phyloP scores from a whole-genome alignment of 2,113 vertebrate species.

The Abramis brama region DNA sequence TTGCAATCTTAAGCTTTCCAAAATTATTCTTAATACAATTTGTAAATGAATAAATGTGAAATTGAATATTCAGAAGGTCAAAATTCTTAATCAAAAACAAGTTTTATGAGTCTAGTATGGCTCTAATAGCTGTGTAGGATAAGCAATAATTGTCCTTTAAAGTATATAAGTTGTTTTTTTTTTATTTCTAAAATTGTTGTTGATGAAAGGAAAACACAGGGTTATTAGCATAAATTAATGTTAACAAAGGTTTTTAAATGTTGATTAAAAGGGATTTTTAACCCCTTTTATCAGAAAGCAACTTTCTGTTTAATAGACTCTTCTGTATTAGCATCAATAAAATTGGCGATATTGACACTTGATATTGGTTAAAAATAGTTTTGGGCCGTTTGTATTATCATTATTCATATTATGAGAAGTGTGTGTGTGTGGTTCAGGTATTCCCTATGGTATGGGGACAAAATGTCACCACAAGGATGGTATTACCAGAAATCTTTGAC shows the following conservation, averaged over 20 bases:
- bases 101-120: background rate
- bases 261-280: too few species aligned
- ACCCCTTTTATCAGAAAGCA: background rate
- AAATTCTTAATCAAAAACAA: background rate
- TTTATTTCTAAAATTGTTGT: too few species aligned
- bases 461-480: too few species aligned
- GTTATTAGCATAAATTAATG: too few species aligned
- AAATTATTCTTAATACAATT: background rate
- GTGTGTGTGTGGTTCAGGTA: background rate
- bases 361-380: background rate
- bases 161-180: too few species aligned
- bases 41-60: too few species aligned
- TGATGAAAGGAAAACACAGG: too few species aligned
- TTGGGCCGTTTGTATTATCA: background rate
- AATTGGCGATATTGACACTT: background rate
- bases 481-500: too few species aligned
- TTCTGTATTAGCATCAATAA: background rate
- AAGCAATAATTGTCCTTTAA: too few species aligned
- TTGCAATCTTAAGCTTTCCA: background rate
- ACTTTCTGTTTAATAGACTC: background rate
- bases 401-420: background rate
- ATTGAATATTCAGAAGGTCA: background rate
- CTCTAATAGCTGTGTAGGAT: background rate
- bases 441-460: too few species aligned
- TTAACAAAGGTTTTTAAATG: too few species aligned